A percentile compares a stretch with the other conserved stretches of the same genome.
These are phyloP conservation scores for Sinocyclocheilus maitianheensis DNA, from an alignment of 2,113 vertebrate species.

Conservation along the genomic window DNA sequence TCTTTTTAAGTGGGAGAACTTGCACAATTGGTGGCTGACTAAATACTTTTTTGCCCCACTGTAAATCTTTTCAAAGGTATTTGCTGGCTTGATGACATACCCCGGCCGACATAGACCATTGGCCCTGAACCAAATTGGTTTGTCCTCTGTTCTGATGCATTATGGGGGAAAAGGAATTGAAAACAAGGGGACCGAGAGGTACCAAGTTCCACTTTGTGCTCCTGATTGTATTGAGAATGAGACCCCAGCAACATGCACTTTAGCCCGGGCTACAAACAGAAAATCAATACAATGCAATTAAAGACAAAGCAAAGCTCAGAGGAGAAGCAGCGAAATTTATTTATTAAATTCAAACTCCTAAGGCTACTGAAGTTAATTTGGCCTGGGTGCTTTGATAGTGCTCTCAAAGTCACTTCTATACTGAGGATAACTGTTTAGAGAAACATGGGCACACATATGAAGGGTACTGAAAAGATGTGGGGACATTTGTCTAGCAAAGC, in stretches of 20 bases:
- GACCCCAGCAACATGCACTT: slow-evolving; percentile 60
- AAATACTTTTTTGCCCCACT: no score
- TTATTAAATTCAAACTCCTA: slow-evolving; percentile 71
- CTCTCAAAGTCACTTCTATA: slow-evolving; percentile 7
- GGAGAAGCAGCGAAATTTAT: slow-evolving; percentile 72
- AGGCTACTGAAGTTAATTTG: slow-evolving; percentile 56
- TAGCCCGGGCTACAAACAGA: slow-evolving; percentile 56
- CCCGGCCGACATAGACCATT: neutral
- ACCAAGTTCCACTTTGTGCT: slow-evolving; percentile 67
- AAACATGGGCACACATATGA: neutral
- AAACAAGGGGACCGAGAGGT: slow-evolving; percentile 64
- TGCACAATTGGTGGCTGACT: no score
- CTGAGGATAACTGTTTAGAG: no score
- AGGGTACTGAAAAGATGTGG: neutral
- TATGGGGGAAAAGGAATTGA: slow-evolving; percentile 24
- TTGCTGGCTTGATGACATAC: neutral
- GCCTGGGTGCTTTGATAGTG: neutral
- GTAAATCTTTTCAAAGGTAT: neutral
- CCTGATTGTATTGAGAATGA: slow-evolving; percentile 77
- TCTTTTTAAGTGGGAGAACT: no score
- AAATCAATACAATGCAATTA: slow-evolving; percentile 80
- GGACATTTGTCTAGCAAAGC: no score
- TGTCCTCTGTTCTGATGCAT: slow-evolving; percentile 39
- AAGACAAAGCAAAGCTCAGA: slow-evolving; percentile 73
- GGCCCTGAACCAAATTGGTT: slow-evolving; percentile 29